Base-by-base conservation (phyloP, 2,888 invertebrate species). In the Galerucella nymphaeae region DNA sequence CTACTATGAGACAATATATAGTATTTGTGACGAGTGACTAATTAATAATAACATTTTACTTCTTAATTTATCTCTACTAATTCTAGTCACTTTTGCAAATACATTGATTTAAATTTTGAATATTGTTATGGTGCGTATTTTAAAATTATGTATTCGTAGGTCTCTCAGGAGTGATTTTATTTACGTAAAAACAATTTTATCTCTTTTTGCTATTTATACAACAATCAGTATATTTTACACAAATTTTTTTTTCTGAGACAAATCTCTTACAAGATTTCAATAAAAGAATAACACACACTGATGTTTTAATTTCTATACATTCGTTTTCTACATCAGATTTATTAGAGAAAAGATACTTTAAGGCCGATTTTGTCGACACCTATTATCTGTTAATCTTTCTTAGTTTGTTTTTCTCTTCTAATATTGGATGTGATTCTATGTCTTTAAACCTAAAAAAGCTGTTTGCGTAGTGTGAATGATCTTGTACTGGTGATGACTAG, bases 1-100 rank as follows among this genome's bases (percentile, higher is more conserved):
- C 76, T 77, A 78, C 79, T 79, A 75, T 77, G 78, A 81, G 83
- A 83, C 82, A 83, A 82, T 82, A 30, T 30, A 81, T 82, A 80
- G 80, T 82, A 81, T 81, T 82, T 82, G 82, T 82, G 78, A 79
- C 73, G 75, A 78, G 78, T 80, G 81, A 80, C 81, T 74, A 75
- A 74, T 59, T 59, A 73, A 63, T 58, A 66, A 71, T 63, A 74
- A 62, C 41, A 61, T 67, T 73, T 74, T 82, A 77, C 78, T 74
- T 79, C 74, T 77, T 71, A 76, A 30, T 30, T 30, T 30, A 6
- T 30, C 73, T 75, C 75, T 74, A 76, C 66, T 72, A 74, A 63
- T 75, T 76, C 76, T 75, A 78, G 79, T 80, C 79, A 80, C 80
- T 70, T 74, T 75, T 76, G 71, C 77, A 78, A 79, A 78, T 75